A percentile compares a stretch with the other conserved stretches of the same genome.
Evolutionary conservation across 1,140 invertebrate genomes (phyloP).

Genomic region (Dreissena polymorpha): DNA sequence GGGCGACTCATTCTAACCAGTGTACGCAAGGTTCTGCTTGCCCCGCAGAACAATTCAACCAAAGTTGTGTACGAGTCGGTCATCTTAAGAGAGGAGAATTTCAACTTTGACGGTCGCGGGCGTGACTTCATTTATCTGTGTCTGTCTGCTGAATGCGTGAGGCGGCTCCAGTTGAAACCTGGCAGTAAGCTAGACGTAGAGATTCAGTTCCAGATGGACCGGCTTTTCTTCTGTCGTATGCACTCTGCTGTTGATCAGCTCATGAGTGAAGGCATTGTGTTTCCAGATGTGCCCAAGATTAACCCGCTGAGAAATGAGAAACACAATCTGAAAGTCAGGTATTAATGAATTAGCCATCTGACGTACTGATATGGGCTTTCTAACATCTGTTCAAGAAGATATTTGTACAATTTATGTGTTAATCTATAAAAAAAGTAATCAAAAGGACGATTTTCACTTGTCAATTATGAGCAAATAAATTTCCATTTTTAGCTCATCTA

Average conservation of each 20-base stretch:
- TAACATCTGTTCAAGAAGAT: no score
- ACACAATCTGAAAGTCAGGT: conserved; percentile 67
- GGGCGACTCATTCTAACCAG: conserved; percentile 73
- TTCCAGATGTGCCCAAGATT: conserved; percentile 73
- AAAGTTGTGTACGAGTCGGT: conserved; percentile 71
- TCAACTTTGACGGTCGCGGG: conserved; percentile 70
- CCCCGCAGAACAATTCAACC: conserved; percentile 52
- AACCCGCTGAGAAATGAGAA: conserved; percentile 65
- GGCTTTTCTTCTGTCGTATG: conserved; percentile 73
- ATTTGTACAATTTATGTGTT: no score
- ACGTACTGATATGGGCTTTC: no score
- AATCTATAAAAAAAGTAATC: no score
- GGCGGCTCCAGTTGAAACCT: conserved; percentile 59
- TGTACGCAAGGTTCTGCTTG: conserved; percentile 70
- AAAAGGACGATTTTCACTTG: no score
- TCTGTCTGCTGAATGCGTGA: conserved; percentile 64
- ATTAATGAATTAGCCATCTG: not conserved
- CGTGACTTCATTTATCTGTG: conserved; percentile 72
- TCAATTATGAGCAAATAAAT: no score
- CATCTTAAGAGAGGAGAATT: conserved; percentile 72
- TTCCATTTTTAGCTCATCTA: no score
- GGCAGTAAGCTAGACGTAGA: conserved; percentile 66
- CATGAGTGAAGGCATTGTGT: conserved; percentile 70
- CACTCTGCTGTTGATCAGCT: conserved; percentile 74
- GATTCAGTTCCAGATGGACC: conserved; percentile 76